A percentile compares a stretch with the other conserved stretches of the same genome.
Conservation (phyloP, 2,888 invertebrate genomes). For the Blomia tropicalis region DNA sequence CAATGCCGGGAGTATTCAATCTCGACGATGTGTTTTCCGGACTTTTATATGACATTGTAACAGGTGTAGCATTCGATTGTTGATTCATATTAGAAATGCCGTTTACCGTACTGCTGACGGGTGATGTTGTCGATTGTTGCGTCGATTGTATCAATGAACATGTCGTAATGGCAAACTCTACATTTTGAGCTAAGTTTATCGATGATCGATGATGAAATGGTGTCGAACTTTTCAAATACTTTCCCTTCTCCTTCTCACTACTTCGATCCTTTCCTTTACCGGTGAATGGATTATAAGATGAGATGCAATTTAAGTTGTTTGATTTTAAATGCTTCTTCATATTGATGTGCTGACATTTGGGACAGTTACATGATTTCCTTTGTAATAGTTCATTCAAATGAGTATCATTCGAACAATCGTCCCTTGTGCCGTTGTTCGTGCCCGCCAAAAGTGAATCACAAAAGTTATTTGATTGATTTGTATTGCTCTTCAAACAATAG, state of each 20-base stretch:
- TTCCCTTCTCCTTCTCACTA: neutral
- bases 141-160: slow-evolving; percentile 2
- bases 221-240: slow-evolving; percentile 11
- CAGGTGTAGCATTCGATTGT: neutral
- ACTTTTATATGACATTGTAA: slow-evolving; percentile 9
- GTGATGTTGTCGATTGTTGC: neutral
- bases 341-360: slow-evolving; percentile 3
- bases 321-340: slow-evolving; percentile 3
- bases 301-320: neutral
- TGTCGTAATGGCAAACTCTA: neutral
- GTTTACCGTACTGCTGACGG: slow-evolving; percentile 2
- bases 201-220: slow-evolving; percentile 24
- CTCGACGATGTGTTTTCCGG: neutral
- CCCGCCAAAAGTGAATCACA: neutral
- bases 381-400: neutral
- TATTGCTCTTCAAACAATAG: slow-evolving; percentile 14
- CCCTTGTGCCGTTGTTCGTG: neutral
- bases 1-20: slow-evolving; percentile 8
- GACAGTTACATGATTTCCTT: neutral
- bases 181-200: neutral
- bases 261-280: slow-evolving; percentile 8
- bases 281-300: neutral
- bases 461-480: neutral
- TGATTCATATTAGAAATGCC: neutral
- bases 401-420: neutral